phyloP scores from a whole-genome alignment of 1,140 invertebrate genomes.

The Drusus annulatus region DNA sequence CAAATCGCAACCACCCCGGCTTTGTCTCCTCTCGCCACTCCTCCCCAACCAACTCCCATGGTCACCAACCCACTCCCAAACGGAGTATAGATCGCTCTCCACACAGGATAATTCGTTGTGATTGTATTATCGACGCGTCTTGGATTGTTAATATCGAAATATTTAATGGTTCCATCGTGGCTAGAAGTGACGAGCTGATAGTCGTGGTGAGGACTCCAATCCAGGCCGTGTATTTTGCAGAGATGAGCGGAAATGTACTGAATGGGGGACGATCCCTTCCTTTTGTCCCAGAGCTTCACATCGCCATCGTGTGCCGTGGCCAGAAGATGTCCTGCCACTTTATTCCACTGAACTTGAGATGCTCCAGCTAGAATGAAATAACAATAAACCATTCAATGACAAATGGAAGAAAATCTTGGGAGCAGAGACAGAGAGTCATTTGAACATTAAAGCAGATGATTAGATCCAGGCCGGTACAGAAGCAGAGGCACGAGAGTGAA shows the following conservation, averaged over 20 bases:
- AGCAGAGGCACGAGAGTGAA: too few species aligned
- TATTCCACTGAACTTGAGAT: slow-evolving; percentile 95
- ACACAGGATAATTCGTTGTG: slow-evolving; percentile 90
- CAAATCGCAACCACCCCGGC: slow-evolving; percentile 70
- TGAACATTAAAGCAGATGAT: too few species aligned
- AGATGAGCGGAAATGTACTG: slow-evolving; percentile 96
- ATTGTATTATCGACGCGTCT: slow-evolving; percentile 86
- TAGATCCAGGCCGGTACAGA: too few species aligned
- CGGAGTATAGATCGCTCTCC: slow-evolving; percentile 93
- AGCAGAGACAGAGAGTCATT: too few species aligned
- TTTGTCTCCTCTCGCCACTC: slow-evolving; percentile 68
- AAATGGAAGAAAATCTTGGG: too few species aligned
- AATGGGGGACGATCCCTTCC: slow-evolving; percentile 88
- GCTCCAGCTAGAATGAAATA: slow-evolving; percentile 82
- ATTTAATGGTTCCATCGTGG: slow-evolving; percentile 95
- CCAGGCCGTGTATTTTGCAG: slow-evolving; percentile 93
- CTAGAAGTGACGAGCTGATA: slow-evolving; percentile 92
- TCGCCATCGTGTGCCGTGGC: slow-evolving; percentile 97
- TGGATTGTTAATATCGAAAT: slow-evolving; percentile 92
- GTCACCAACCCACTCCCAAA: slow-evolving; percentile 94
- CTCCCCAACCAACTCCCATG: slow-evolving; percentile 76
- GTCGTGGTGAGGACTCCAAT: slow-evolving; percentile 92
- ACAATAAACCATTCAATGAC: too few species aligned
- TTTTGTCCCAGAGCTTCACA: slow-evolving; percentile 94
- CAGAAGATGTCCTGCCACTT: slow-evolving; percentile 84